Conservation (phyloP, 2,113 vertebrate genomes). For the Galemys pyrenaicus region DNA sequence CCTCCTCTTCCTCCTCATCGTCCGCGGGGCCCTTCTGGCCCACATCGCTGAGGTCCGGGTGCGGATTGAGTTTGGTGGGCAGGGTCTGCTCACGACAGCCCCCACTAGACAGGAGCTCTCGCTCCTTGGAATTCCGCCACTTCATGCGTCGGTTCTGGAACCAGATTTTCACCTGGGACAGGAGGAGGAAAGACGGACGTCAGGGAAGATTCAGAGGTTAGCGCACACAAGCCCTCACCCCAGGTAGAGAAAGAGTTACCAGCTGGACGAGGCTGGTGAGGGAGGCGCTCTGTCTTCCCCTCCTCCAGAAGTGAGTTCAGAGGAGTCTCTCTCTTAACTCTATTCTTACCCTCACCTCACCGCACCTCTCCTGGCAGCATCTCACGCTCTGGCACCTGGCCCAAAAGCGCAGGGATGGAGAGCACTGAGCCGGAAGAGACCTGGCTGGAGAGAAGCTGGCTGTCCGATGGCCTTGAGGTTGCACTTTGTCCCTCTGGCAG, state of each 20-base stretch:
- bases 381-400: not conserved
- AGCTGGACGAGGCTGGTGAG: rapidly evolving
- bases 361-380: rapidly evolving
- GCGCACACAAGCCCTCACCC: not conserved
- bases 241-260: rapidly evolving
- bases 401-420: not conserved
- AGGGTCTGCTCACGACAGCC: conserved; percentile 97
- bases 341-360: no score
- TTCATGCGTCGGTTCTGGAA: conserved; percentile 99
- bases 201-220: not conserved
- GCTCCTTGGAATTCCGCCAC: conserved; percentile 98
- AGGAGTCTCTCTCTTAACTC: not conserved
- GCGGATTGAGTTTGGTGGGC: conserved; percentile 97
- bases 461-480: not conserved
- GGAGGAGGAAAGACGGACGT: no score
- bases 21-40: conserved; percentile 88
- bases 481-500: not conserved
- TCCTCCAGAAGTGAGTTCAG: rapidly evolving
- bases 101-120: conserved; percentile 96
- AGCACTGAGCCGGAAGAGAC: not conserved
- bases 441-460: not conserved
- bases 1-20: conserved; percentile 83
- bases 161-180: conserved; percentile 96
- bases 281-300: no score
- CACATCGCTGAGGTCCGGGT: conserved; percentile 97